These are phyloP conservation scores for Odontocolon sp. DNA, from an alignment of 2,888 invertebrate species.

Conservation along the genomic window DNA sequence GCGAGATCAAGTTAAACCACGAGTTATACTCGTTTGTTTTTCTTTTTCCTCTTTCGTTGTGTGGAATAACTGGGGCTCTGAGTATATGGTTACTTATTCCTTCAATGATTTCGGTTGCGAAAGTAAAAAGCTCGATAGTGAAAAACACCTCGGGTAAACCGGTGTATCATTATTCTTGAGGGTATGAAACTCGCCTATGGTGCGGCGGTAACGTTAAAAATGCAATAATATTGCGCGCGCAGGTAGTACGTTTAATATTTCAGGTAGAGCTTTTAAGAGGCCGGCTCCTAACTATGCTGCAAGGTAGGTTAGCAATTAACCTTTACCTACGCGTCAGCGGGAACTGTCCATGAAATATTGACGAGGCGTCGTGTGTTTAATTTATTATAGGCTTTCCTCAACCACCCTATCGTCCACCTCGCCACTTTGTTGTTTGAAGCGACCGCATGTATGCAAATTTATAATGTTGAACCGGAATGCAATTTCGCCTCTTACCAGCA, in stretches of 20 bases:
- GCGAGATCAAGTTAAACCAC: conserved; percentile 21
- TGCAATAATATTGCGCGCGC: conserved; percentile 62
- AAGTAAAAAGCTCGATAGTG: not conserved
- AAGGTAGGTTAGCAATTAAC: conserved; percentile 56
- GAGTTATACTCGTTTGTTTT: not conserved
- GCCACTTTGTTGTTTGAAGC: conserved; percentile 16
- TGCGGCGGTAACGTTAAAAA: conserved; percentile 62
- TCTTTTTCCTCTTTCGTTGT: not conserved
- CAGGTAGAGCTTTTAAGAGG: conserved; percentile 62
- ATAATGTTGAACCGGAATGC: not conserved
- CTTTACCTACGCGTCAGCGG: conserved; percentile 44
- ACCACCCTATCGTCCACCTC: not conserved
- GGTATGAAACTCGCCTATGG: conserved; percentile 13
- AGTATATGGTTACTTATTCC: conserved; percentile 14
- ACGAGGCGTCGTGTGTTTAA: conserved; percentile 56
- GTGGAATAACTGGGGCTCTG: conserved; percentile 7
- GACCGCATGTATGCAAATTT: not conserved
- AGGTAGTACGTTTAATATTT: conserved; percentile 63
- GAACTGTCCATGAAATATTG: conserved; percentile 56
- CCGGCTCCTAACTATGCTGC: conserved; percentile 27
- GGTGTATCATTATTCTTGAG: conserved; percentile 46
- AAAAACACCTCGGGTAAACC: conserved; percentile 9
- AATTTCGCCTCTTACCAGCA: too few relatives aligned
- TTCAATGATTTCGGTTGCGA: conserved; percentile 33
- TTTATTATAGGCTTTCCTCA: conserved; percentile 55